Evolutionary conservation across 2,113 vertebrate species (phyloP).

Genomic region (Callochromis pleurospilus): DNA sequence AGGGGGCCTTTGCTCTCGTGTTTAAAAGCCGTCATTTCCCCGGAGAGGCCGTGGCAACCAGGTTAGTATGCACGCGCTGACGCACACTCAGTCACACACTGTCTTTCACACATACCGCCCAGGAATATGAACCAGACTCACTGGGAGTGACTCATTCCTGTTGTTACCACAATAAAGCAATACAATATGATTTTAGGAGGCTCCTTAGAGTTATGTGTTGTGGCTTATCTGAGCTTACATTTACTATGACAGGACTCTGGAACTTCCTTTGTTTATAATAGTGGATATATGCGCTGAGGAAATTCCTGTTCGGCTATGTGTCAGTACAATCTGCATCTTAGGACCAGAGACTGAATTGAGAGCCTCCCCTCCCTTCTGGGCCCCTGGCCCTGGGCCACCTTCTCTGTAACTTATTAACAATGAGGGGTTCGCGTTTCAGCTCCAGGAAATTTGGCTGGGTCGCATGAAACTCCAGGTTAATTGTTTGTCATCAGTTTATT

Average conservation of each 20-base stretch:
- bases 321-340: neutral
- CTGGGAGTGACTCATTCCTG: slow-evolving; percentile 5
- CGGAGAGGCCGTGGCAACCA: slow-evolving; percentile 87
- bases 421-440: slow-evolving; percentile 29
- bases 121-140: neutral
- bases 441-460: neutral
- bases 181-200: neutral
- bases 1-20: slow-evolving; percentile 91
- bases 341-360: slow-evolving; percentile 12
- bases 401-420: slow-evolving; percentile 49
- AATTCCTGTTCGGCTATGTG: neutral
- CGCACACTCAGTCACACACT: neutral
- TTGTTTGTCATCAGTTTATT: slow-evolving; percentile 25
- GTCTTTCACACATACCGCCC: neutral
- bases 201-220: neutral
- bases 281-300: neutral
- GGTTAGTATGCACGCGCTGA: slow-evolving; percentile 71
- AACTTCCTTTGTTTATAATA: neutral
- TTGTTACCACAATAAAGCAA: slow-evolving; percentile 9
- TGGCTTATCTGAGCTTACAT: neutral
- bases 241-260: neutral
- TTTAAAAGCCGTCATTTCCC: slow-evolving; percentile 94
- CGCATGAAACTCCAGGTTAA: slow-evolving; percentile 6
- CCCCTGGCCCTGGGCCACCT: neutral
- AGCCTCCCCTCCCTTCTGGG: neutral